These are phyloP conservation scores for Allygus modestus DNA, from an alignment of 2,888 invertebrate genomes.

Conservation along the genomic window DNA sequence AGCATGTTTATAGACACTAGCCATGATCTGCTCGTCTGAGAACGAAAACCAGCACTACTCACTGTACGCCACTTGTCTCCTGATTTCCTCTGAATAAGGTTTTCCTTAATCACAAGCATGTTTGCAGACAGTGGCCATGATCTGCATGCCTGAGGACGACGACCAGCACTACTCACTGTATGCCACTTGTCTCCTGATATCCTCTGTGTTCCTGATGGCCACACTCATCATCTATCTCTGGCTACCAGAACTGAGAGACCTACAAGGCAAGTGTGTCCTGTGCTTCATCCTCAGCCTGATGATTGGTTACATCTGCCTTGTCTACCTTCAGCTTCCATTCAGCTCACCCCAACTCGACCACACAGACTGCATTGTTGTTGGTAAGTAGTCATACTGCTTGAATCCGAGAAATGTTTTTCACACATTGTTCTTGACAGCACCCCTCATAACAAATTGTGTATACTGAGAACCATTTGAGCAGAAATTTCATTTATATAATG, in stretches of 20 bases:
- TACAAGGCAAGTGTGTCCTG: constrained; percentile 83
- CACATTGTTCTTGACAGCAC: constrained; percentile 68
- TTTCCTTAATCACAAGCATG: constrained; percentile 74
- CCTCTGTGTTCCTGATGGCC: constrained; percentile 78
- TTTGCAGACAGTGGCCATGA: constrained; percentile 65
- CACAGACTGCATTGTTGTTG: constrained; percentile 77
- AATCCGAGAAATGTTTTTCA: too few species aligned
- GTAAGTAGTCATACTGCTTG: too few species aligned
- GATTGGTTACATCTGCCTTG: constrained; percentile 78
- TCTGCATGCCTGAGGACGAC: constrained; percentile 75
- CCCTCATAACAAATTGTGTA: too few species aligned
- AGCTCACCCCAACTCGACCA: constrained; percentile 72
- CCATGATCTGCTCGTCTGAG: constrained; percentile 76
- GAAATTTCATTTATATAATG: too few species aligned
- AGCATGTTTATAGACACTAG: not conserved
- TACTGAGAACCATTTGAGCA: not conserved
- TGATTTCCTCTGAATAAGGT: constrained; percentile 80
- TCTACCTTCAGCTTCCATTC: constrained; percentile 77
- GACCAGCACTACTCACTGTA: constrained; percentile 74
- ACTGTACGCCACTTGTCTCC: constrained; percentile 72
- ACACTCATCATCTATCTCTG: constrained; percentile 80
- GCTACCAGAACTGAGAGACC: constrained; percentile 80
- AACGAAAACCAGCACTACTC: constrained; percentile 80
- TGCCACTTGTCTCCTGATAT: constrained; percentile 74
- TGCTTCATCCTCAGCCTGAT: constrained; percentile 80